phyloP scores from a whole-genome alignment of 2,888 invertebrate species.

The Lepetodrilus schrolli region DNA sequence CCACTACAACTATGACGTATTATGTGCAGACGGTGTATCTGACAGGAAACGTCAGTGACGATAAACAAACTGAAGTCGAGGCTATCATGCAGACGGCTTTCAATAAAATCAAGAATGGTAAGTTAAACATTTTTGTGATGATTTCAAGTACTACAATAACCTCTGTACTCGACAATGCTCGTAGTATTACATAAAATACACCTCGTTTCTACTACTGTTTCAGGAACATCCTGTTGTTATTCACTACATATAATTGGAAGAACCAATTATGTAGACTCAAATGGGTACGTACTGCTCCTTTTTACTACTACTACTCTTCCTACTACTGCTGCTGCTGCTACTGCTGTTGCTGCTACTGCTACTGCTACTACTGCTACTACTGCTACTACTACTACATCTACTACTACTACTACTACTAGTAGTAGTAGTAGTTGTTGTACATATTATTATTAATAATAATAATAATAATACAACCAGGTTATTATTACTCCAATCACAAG shows the following conservation, averaged over 20 bases:
- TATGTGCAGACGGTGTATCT: background rate
- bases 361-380: too few species aligned
- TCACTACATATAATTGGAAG: background rate
- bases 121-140: background rate
- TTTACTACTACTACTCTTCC: too few species aligned
- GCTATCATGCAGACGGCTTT: background rate
- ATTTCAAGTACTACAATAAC: background rate
- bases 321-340: too few species aligned
- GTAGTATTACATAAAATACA: background rate
- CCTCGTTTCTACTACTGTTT: background rate
- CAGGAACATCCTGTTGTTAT: background rate
- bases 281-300: background rate
- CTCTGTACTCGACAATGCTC: too few species aligned
- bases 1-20: background rate
- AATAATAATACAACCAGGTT: too few species aligned
- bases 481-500: too few species aligned
- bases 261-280: background rate
- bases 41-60: background rate
- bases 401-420: too few species aligned
- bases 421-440: too few species aligned
- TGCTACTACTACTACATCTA: too few species aligned
- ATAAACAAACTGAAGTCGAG: background rate
- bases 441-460: too few species aligned
- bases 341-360: too few species aligned
- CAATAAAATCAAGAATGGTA: conserved; percentile 16